These are phyloP conservation scores for Ochropacha duplaris DNA, from an alignment of 2,888 invertebrate species.

Conservation along the genomic window DNA sequence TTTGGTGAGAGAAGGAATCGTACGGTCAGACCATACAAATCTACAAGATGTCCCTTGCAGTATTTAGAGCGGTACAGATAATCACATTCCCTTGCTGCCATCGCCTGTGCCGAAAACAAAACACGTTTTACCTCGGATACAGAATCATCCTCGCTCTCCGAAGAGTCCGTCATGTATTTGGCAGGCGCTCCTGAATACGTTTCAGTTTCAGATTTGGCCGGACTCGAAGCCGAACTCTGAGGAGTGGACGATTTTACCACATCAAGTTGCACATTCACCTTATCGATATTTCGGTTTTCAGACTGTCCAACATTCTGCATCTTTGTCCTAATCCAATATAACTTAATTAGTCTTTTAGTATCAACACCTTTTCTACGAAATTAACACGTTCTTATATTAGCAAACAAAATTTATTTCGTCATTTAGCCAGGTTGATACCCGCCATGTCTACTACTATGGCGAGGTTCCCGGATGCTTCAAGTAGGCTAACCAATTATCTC, in stretches of 20 bases:
- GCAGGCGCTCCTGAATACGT: conserved; percentile 92
- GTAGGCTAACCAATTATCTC: conserved; percentile 81
- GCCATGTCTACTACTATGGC: conserved; percentile 93
- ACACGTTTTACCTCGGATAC: conserved; percentile 94
- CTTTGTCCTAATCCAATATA: conserved; percentile 87
- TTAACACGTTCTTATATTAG: conserved; percentile 81
- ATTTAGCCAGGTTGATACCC: conserved; percentile 87
- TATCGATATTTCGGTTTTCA: conserved; percentile 92
- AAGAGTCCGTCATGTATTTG: conserved; percentile 96
- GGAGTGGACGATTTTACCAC: conserved; percentile 90
- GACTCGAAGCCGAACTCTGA: conserved; percentile 92
- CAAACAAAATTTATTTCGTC: conserved; percentile 84
- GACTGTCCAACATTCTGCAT: conserved; percentile 96
- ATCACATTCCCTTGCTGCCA: conserved; percentile 81
- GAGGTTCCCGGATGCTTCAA: conserved; percentile 86
- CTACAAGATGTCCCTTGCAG: conserved; percentile 87
- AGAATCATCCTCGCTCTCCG: conserved; percentile 98
- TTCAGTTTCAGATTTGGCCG: conserved; percentile 93
- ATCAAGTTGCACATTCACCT: conserved; percentile 89
- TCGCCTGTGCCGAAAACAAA: conserved; percentile 81
- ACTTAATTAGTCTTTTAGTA: conserved; percentile 81
- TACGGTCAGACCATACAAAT: conserved; percentile 70
- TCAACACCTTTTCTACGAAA: conserved; percentile 80
- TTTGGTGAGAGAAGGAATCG: conserved; percentile 58
- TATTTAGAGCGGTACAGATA: conserved; percentile 84